phyloP scores from a whole-genome alignment of 2,113 vertebrate species.

The Oreotrochilus melanogaster region DNA sequence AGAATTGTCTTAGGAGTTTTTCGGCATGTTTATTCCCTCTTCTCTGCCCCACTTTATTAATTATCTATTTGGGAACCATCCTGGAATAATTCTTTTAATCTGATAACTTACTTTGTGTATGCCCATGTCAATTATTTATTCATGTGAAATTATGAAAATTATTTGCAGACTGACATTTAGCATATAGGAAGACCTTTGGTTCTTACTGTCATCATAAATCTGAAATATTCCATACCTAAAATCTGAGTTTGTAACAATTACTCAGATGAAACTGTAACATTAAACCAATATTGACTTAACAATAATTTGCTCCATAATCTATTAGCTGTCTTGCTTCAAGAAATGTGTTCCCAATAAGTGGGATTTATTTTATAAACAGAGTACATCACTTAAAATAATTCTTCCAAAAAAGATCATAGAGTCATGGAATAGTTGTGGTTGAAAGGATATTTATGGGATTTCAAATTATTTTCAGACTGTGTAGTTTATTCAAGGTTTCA shows the following conservation, averaged over 20 bases:
- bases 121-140: neutral
- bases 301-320: neutral
- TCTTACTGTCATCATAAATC: neutral
- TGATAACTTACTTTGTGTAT: neutral
- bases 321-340: neutral
- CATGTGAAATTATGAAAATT: neutral
- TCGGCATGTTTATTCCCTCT: neutral
- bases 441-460: neutral
- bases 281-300: neutral
- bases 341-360: neutral
- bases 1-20: neutral
- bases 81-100: neutral
- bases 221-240: neutral
- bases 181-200: neutral
- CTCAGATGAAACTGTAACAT: neutral
- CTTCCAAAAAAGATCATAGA: neutral
- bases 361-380: neutral
- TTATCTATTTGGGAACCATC: neutral
- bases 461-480: neutral
- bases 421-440: neutral
- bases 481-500: neutral
- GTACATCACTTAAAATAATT: neutral
- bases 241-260: neutral
- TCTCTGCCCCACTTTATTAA: neutral
- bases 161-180: neutral